Evolutionary conservation across 2,888 invertebrate genomes (phyloP), one percentile per base, ranked within the genome.

Genomic region (Drosophila colorata): DNA sequence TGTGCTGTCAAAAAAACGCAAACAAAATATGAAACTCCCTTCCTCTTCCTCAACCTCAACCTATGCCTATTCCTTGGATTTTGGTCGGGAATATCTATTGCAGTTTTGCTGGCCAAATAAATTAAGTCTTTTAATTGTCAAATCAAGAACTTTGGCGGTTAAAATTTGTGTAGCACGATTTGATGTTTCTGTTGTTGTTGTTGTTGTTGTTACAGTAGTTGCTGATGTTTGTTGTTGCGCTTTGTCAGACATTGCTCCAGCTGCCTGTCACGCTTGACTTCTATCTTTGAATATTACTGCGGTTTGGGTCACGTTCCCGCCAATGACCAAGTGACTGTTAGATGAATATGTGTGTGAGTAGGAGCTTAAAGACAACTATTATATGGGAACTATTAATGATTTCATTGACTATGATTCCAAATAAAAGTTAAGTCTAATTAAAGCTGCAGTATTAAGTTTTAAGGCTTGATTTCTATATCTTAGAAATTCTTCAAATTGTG

Each of bases 61-160:
- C 63, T 56, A 23, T 49, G 37, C 55, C 65, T 40, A 66, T 64
- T 73, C 55, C 47, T 51, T 37, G 14, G 33, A 35, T 25, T n/a
- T 47, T 31, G 46, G 18, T 31, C 35, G 48, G 72, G 72, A 74
- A 61, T 73, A 74, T 69, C 61, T 44, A 33, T 58, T 56, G 77
- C 72, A 41, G 31, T 9, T 58, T 33, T 51, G 43, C 57, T 69
- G 64, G 65, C 58, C 82, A 75, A 75, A 76, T 76, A 81, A 79
- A 81, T 81, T 68, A 84, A 81, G 76, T 59, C 68, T 85, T 77
- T 76, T 77, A 85, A 83, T 87, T 83, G 87, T 72, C 77, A 85
- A 85, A 85, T 76, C 87, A 68, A 85, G 87, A 83, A 82, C 64
- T 66, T 69, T 67, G 71, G 38, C 53, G 48, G 63, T 59, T 53